Base-by-base conservation (phyloP, 2,113 vertebrate species). In the Siniperca knerii region DNA sequence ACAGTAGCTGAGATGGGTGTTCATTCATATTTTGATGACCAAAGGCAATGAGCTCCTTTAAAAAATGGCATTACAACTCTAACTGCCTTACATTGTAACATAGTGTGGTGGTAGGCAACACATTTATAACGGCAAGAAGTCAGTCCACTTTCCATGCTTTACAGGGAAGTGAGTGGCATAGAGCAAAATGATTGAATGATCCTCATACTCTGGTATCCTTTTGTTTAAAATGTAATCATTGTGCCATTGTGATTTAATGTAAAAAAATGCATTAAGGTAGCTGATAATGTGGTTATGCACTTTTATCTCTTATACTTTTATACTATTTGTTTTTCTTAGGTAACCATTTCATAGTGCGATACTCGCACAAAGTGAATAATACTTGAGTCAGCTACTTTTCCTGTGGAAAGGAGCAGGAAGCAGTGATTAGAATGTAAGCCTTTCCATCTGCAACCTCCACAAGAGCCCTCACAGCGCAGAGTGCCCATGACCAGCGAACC, bases 371-470 rank as follows among this genome's bases (percentile, higher is more conserved):
- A 70, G 58, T 64, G 52, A 73, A 81, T 75, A 77, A 65, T 12
- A 77, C 42, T 76, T 25, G n/a, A 83, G 48, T 80, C 69, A 65
- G 71, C 74, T 83, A 75, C 55, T 65, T 58, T 64, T 76, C 46
- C 82, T 3, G 66, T 73, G 68, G 69, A 92, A 82, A 90, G 42
- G 72, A 90, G 82, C 72, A 88, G 82, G 72, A 85, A 82, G 75
- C 79, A 75, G 5, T 67, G 83, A 82, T 79, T 87, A 67, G 82
- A 91, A 90, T 90, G 29, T 89, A 87, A 88, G 72, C 82, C 67
- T 79, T 71, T 80, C 87, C 74, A 86, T 89, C 82, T 70, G 86
- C 76, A 89, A 40, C 73, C 57, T 75, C 77, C 84, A 89, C 79
- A 87, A 90, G 81, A 82, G 84, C 82, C 74, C 33, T 92, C 74